These are phyloP conservation scores for Cecropterus lyciades DNA, from an alignment of 1,140 invertebrate genomes.

Conservation along the genomic window DNA sequence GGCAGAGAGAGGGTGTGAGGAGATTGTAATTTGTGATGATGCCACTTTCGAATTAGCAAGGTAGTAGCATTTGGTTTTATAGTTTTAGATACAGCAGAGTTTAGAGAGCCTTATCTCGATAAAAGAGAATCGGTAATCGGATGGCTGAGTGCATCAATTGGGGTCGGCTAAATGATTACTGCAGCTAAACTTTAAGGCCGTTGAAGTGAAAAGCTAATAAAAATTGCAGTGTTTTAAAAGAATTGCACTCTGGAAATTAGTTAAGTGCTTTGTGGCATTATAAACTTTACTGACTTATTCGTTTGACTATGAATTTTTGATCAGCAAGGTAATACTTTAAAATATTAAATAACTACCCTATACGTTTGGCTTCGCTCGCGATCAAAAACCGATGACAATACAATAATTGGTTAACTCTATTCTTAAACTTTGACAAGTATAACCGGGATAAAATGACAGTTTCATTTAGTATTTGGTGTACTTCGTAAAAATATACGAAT, in stretches of 20 bases:
- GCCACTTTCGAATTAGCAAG: slow-evolving; percentile 68
- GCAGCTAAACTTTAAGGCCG: slow-evolving; percentile 32
- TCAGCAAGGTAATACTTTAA: not conserved
- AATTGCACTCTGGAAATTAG: slow-evolving; percentile 26
- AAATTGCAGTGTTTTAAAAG: slow-evolving; percentile 32
- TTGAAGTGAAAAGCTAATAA: slow-evolving; percentile 24
- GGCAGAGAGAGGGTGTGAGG: slow-evolving; percentile 57
- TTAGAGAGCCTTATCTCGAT: slow-evolving; percentile 24
- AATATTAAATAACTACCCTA: too few species aligned
- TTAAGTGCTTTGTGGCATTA: slow-evolving; percentile 28
- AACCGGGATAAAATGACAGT: too few species aligned
- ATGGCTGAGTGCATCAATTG: slow-evolving; percentile 31
- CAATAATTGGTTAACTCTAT: too few species aligned
- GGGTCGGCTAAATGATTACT: slow-evolving; percentile 35
- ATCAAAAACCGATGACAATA: too few species aligned
- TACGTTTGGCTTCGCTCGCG: too few species aligned
- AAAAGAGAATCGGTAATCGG: slow-evolving; percentile 33
- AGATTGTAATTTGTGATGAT: slow-evolving; percentile 80
- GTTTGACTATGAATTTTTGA: not conserved
- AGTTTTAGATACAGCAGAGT: slow-evolving; percentile 42
- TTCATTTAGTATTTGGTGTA: too few species aligned
- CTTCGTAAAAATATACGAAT: too few species aligned
- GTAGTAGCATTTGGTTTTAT: slow-evolving; percentile 57
- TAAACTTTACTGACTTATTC: slow-evolving; percentile 11
- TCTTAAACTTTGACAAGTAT: too few species aligned